Evolutionary conservation across 2,888 invertebrate species (phyloP).

Genomic region (Synergus itoensis): DNA sequence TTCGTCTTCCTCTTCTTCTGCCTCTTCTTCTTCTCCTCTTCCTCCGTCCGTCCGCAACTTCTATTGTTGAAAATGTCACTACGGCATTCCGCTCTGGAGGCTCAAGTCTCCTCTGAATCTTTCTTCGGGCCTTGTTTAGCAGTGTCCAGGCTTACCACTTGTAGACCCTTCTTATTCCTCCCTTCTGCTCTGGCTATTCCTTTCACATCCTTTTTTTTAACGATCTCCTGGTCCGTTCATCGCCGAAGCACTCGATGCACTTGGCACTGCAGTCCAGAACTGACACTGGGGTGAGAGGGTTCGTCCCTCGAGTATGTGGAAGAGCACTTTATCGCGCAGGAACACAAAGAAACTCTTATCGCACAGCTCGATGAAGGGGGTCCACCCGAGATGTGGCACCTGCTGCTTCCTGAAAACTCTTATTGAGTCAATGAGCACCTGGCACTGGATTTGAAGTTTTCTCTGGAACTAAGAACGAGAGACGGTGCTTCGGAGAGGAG

Average conservation of each 20-base stretch:
- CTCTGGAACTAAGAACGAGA: not conserved
- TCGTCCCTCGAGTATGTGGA: not conserved
- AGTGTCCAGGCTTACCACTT: not conserved
- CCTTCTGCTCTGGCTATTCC: slow-evolving; percentile 37
- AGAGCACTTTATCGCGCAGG: slow-evolving; percentile 17
- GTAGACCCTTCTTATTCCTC: slow-evolving; percentile 42
- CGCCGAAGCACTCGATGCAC: not conserved
- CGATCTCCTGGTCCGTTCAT: not conserved
- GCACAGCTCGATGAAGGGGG: not conserved
- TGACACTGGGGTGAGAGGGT: not conserved
- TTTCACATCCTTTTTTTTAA: not conserved
- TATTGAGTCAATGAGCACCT: not conserved
- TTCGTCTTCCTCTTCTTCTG: slow-evolving; percentile 35
- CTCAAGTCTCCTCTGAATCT: slow-evolving; percentile 13
- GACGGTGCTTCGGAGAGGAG: not conserved
- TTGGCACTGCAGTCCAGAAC: not conserved
- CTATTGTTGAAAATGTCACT: not conserved
- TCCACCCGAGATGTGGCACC: not conserved
- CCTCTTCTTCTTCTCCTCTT: slow-evolving; percentile 39
- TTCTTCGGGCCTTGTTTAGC: not conserved
- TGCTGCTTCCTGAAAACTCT: not conserved
- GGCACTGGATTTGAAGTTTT: not conserved
- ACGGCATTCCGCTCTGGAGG: slow-evolving; percentile 46
- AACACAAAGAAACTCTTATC: not conserved
- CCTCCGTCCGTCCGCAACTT: slow-evolving; percentile 7